A percentile compares a stretch with the other conserved stretches of the same genome.
phyloP scores from a whole-genome alignment of 2,888 invertebrate genomes.

The Eristalis arbustorum region DNA sequence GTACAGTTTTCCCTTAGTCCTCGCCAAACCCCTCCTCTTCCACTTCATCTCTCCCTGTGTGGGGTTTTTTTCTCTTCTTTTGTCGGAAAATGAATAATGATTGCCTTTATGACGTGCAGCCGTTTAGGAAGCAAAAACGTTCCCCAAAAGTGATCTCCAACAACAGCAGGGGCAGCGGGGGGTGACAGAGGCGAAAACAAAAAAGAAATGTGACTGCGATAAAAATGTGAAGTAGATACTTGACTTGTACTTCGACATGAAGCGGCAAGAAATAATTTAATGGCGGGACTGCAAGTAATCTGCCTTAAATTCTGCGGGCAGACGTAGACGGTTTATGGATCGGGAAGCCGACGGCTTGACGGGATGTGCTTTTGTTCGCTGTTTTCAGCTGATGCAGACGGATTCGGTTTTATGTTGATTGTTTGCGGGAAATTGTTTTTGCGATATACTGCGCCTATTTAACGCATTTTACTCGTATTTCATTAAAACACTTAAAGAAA shows the following conservation, averaged over 20 bases:
- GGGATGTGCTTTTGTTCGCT: not conserved
- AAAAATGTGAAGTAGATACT: constrained; percentile 48
- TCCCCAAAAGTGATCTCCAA: constrained; percentile 9
- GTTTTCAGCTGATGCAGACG: constrained; percentile 25
- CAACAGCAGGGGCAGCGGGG: not conserved
- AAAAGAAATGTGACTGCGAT: constrained; percentile 37
- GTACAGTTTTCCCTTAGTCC: not conserved
- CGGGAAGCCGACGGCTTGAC: constrained; percentile 6
- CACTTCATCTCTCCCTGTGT: not conserved
- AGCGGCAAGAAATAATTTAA: constrained; percentile 49
- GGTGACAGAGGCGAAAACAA: not conserved
- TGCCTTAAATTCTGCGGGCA: constrained; percentile 39
- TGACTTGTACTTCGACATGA: constrained; percentile 47
- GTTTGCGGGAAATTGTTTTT: constrained; percentile 12
- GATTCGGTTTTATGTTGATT: constrained; percentile 34
- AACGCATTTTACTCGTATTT: not conserved
- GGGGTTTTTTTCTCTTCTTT: not conserved
- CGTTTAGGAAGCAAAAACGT: constrained; percentile 44
- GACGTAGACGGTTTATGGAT: constrained; percentile 22
- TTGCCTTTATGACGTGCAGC: constrained; percentile 38
- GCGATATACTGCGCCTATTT: not conserved
- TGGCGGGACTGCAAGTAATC: constrained; percentile 45
- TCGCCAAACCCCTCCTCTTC: no score
- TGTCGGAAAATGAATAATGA: constrained; percentile 55
- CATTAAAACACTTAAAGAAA: not conserved